Evolutionary conservation across 2,113 vertebrate genomes (phyloP).

Genomic region (Bufo bufo): DNA sequence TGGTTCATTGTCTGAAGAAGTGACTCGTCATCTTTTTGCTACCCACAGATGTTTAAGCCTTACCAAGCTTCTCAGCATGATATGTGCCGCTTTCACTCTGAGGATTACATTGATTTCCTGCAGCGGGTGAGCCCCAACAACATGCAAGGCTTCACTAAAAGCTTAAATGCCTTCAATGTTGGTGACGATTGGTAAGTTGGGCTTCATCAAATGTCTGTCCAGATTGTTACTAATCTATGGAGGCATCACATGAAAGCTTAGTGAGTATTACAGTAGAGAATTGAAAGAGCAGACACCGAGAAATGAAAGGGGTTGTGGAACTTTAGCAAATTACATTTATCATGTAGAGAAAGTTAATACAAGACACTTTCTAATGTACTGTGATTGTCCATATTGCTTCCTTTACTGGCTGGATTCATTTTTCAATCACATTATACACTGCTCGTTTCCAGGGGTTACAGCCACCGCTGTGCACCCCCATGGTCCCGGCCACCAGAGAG

Average conservation of each 20-base stretch:
- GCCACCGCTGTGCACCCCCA: too few relatives aligned
- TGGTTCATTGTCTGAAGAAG: neutral
- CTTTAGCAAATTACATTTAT: too few relatives aligned
- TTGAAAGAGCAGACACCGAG: too few relatives aligned
- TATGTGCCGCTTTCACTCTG: conserved; percentile 98
- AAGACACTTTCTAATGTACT: too few relatives aligned
- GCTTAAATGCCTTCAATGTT: conserved; percentile 97
- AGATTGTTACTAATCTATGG: neutral
- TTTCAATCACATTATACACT: too few relatives aligned
- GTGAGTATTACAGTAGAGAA: too few relatives aligned
- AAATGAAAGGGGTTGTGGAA: too few relatives aligned
- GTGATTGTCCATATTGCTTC: too few relatives aligned
- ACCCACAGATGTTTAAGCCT: conserved; percentile 90
- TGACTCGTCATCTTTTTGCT: neutral
- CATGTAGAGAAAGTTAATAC: too few relatives aligned
- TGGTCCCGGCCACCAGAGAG: too few relatives aligned
- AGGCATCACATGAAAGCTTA: neutral
- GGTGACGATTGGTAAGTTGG: conserved; percentile 93
- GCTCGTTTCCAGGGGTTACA: too few relatives aligned
- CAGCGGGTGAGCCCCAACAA: conserved; percentile 98
- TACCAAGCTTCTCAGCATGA: conserved; percentile 98
- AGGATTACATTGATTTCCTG: conserved; percentile 98
- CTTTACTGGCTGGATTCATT: too few relatives aligned
- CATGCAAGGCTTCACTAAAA: conserved; percentile 99
- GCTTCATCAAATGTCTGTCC: neutral